These are phyloP conservation scores for Meloidogyne hapla DNA, from an alignment of 1,140 invertebrate species.

Conservation along the genomic window DNA sequence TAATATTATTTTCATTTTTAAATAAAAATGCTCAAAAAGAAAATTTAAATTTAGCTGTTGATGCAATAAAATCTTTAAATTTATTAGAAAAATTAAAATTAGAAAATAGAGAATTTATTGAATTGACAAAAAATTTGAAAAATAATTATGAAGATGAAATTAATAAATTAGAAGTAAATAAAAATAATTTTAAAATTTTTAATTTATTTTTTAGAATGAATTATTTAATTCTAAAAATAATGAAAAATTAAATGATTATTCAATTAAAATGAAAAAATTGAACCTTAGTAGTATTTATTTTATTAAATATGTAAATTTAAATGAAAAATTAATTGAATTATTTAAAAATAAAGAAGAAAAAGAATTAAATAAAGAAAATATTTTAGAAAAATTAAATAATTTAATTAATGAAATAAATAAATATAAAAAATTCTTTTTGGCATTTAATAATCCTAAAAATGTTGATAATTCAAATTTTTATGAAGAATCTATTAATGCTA, in stretches of 20 bases:
- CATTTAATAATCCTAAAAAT: neutral
- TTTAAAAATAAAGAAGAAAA: neutral
- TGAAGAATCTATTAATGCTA: neutral
- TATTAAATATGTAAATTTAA: neutral
- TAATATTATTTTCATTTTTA: neutral
- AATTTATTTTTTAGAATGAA: neutral
- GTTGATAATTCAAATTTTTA: neutral
- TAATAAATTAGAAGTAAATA: neutral
- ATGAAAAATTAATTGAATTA: neutral
- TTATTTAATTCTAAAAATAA: neutral
- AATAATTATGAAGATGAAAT: neutral
- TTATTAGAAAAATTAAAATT: neutral
- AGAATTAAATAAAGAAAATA: neutral
- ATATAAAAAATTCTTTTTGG: neutral
- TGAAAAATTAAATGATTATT: neutral
- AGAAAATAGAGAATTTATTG: neutral
- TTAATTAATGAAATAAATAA: neutral
- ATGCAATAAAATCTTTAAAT: conserved; percentile 1
- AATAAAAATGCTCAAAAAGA: neutral
- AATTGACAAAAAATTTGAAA: neutral
- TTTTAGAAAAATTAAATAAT: neutral
- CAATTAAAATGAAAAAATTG: neutral
- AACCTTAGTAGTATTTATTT: neutral
- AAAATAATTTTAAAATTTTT: neutral
- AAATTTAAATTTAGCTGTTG: neutral